A percentile compares a stretch with the other conserved stretches of the same genome.
phyloP scores from a whole-genome alignment of 2,113 vertebrate species.

The Silurus meridionalis region DNA sequence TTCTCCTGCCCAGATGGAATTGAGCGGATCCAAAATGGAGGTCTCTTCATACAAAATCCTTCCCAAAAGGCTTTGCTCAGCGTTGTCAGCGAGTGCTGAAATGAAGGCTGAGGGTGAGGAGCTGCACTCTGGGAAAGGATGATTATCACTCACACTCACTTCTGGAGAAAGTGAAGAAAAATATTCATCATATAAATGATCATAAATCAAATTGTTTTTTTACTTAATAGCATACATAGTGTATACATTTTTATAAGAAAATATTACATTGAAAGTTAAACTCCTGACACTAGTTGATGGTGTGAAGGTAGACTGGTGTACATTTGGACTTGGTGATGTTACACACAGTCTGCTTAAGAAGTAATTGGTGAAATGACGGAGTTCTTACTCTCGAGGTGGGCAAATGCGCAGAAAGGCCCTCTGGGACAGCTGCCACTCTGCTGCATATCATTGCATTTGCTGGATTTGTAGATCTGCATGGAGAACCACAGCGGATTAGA shows the following conservation, averaged over 20 bases:
- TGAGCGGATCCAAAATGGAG: constrained; percentile 72
- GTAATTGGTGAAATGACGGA: not conserved
- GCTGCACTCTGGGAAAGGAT: constrained; percentile 18
- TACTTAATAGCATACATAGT: not conserved
- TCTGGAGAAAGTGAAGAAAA: constrained; percentile 21
- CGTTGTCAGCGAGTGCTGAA: constrained; percentile 60
- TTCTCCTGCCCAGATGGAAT: constrained; percentile 75
- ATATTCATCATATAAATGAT: not conserved
- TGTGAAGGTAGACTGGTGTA: not conserved
- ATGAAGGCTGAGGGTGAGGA: constrained; percentile 72
- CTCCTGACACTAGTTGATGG: not conserved
- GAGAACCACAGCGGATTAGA: not conserved
- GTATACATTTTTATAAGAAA: not conserved
- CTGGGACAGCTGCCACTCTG: constrained; percentile 95
- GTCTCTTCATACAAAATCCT: constrained; percentile 68
- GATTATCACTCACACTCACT: constrained; percentile 41
- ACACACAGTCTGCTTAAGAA: not conserved
- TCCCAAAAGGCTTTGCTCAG: constrained; percentile 74
- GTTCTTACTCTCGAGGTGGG: constrained; percentile 91
- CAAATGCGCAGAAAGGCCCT: constrained; percentile 99
- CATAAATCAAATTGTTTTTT: not conserved
- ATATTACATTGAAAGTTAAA: not conserved
- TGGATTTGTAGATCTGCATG: constrained; percentile 93
- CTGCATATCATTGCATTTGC: constrained; percentile 98
- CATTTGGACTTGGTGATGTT: not conserved